A percentile compares a stretch with the other conserved stretches of the same genome.
phyloP scores from a whole-genome alignment of 2,113 vertebrate genomes.

The Phyllostomus hastatus region DNA sequence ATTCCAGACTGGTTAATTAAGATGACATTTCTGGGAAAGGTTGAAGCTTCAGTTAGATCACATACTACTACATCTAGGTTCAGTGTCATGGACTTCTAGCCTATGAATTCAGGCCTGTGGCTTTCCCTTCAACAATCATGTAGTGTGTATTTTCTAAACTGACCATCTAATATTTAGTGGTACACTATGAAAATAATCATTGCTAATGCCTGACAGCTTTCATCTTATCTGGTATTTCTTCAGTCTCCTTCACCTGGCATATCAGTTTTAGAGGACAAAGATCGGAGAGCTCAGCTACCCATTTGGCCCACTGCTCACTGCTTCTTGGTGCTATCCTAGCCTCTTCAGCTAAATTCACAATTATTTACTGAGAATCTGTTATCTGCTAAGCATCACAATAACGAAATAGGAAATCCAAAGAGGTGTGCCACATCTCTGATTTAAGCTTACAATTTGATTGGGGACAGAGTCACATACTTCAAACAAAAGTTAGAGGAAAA shows the following conservation, averaged over 20 bases:
- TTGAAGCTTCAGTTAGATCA: background rate
- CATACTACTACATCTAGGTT: too few species aligned
- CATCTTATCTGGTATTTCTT: background rate
- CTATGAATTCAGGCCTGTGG: background rate
- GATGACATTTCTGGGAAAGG: background rate
- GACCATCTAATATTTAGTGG: background rate
- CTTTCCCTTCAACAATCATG: background rate
- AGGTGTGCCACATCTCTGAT: background rate
- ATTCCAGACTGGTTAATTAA: background rate
- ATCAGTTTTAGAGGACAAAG: background rate
- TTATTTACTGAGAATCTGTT: conserved; percentile 2
- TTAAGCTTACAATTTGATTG: background rate
- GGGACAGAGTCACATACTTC: background rate
- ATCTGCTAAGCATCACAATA: background rate
- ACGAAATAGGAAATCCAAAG: background rate
- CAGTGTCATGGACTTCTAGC: background rate
- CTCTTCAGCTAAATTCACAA: background rate
- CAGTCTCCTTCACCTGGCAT: background rate
- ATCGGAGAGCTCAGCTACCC: background rate
- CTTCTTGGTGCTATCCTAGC: background rate
- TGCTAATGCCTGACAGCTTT: background rate
- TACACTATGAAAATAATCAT: background rate
- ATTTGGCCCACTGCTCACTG: background rate
- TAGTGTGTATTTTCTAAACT: background rate
- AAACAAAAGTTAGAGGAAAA: conserved; percentile 34